These are phyloP conservation scores for Philopotamus ludificatus DNA, from an alignment of 1,140 invertebrate species.

Conservation along the genomic window DNA sequence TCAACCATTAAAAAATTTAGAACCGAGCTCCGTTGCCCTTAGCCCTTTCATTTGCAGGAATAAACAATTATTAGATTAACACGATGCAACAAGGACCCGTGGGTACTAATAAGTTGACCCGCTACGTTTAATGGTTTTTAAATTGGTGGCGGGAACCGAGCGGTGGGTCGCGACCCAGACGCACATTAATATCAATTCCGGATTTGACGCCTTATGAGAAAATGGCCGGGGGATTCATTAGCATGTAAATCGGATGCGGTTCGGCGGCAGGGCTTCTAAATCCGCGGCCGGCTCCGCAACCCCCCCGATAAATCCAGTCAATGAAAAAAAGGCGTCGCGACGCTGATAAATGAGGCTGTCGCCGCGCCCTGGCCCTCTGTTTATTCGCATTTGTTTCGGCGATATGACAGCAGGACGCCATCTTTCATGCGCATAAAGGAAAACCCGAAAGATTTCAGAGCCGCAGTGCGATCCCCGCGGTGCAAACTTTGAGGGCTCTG, in stretches of 20 bases:
- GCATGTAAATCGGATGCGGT: slow-evolving; percentile 8
- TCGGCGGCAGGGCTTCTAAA: not conserved
- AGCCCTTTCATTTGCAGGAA: not conserved
- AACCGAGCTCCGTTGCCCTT: no score
- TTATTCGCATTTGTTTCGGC: not conserved
- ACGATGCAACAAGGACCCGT: no score
- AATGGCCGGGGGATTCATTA: slow-evolving; percentile 2
- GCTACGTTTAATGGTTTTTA: slow-evolving; percentile 12
- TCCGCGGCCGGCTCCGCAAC: not conserved
- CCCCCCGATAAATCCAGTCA: not conserved
- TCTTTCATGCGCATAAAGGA: no score
- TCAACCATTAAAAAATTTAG: not conserved
- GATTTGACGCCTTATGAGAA: not conserved
- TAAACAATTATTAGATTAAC: no score
- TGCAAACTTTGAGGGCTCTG: no score
- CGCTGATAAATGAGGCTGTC: not conserved
- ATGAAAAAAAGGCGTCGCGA: not conserved
- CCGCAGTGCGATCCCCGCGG: no score
- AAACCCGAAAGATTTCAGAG: no score
- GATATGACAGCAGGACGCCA: not conserved
- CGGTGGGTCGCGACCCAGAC: not conserved
- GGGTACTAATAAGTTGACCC: no score
- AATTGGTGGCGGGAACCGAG: not conserved
- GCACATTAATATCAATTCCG: slow-evolving; percentile 12
- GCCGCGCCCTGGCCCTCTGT: not conserved